A percentile compares a stretch with the other conserved stretches of the same genome.
phyloP scores from a whole-genome alignment of 2,888 invertebrate genomes.

The Sicus ferrugineus region DNA sequence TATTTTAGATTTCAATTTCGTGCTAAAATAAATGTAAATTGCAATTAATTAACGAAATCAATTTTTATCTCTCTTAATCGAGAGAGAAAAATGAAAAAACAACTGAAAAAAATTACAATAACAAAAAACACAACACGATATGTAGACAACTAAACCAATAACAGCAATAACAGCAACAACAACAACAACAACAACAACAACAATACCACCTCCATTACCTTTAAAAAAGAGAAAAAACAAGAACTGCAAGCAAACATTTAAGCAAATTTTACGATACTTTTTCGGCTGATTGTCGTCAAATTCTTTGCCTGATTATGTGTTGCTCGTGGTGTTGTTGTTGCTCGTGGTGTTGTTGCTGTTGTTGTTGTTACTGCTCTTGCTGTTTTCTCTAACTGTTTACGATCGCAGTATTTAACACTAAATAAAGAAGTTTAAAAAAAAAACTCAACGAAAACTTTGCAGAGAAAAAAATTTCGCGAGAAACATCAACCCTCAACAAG shows the following conservation, averaged over 20 bases:
- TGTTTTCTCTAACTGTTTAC: slow-evolving; percentile 1
- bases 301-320: too few species aligned
- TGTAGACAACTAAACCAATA: too few species aligned
- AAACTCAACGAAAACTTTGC: not conserved
- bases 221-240: slow-evolving; percentile 25
- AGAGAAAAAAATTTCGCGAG: not conserved
- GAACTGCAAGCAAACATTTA: slow-evolving; percentile 6
- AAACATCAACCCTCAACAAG: slow-evolving; percentile 4
- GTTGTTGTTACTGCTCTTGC: not conserved
- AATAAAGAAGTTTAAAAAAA: slow-evolving; percentile 41
- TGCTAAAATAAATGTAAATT: slow-evolving; percentile 46
- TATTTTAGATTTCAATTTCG: slow-evolving; percentile 58
- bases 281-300: too few species aligned
- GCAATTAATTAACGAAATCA: slow-evolving; percentile 62
- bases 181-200: too few species aligned
- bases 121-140: not conserved
- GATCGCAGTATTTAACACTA: slow-evolving; percentile 46
- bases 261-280: slow-evolving; percentile 23
- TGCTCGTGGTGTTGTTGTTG: not conserved
- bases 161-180: too few species aligned
- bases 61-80: slow-evolving; percentile 53
- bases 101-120: not conserved
- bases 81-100: not conserved
- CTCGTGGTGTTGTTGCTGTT: not conserved
- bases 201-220: too few species aligned